Conservation (phyloP, 1,140 invertebrate species). For the Vollenhovia emeryi region DNA sequence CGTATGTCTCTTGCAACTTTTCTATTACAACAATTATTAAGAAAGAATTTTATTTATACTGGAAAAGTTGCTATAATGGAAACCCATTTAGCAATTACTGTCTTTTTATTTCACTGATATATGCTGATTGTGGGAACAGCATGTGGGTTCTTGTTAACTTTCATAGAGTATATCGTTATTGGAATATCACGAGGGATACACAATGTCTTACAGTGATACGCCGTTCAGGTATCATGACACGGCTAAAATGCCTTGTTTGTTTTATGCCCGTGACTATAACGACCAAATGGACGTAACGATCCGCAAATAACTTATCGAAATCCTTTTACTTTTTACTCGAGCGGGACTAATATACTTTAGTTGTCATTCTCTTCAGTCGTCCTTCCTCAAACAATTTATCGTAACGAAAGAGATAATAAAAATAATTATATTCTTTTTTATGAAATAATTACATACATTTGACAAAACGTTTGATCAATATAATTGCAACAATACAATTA, state of each 20-base stretch:
- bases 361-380: neutral
- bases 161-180: neutral
- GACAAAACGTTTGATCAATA: neutral
- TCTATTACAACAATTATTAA: neutral
- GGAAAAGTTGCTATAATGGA: neutral
- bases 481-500: neutral
- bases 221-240: neutral
- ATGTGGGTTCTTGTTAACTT: neutral
- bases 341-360: neutral
- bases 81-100: neutral
- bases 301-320: slow-evolving; percentile 17
- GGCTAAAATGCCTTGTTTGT: slow-evolving; percentile 29
- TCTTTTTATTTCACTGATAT: neutral
- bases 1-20: neutral
- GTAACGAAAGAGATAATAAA: neutral
- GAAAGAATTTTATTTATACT: neutral
- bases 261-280: neutral
- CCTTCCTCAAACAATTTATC: neutral
- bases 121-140: neutral
- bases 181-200: neutral
- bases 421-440: neutral
- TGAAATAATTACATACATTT: neutral
- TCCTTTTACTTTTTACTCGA: slow-evolving; percentile 13
- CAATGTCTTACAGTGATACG: neutral
- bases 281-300: slow-evolving; percentile 4